Evolutionary conservation across 35 echinoderm and acorn worm species (phyloP).

Genomic region (Anneissia japonica): DNA sequence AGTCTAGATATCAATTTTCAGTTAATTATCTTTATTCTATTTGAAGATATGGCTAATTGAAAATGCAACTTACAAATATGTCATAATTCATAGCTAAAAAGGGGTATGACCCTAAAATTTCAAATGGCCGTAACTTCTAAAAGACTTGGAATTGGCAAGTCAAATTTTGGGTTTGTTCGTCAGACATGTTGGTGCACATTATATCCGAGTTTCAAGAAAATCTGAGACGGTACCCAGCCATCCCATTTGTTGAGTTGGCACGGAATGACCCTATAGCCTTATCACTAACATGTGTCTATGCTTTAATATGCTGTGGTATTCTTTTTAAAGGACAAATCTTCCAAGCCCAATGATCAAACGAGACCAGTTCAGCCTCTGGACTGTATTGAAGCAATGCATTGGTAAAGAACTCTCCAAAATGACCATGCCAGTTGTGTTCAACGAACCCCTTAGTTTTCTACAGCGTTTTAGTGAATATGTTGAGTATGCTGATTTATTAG

Average conservation of each 20-base stretch:
- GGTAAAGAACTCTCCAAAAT: slow-evolving; percentile 96
- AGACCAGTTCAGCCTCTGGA: slow-evolving; percentile 84
- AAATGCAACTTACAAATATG: too few species aligned
- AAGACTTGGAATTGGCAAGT: too few species aligned
- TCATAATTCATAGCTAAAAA: too few species aligned
- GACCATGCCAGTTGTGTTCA: slow-evolving; percentile 96
- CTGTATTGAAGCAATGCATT: slow-evolving; percentile 90
- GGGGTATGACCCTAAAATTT: too few species aligned
- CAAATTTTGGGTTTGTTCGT: background rate
- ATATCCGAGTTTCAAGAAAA: background rate
- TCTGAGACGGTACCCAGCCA: background rate
- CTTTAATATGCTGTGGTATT: slow-evolving; percentile 1
- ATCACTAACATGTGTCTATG: background rate
- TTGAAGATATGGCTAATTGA: too few species aligned
- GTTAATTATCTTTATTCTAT: too few species aligned
- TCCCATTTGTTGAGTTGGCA: background rate
- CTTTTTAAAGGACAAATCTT: slow-evolving; percentile 46
- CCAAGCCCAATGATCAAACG: slow-evolving; percentile 61
- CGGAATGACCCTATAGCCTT: background rate
- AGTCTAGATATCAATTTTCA: too few species aligned
- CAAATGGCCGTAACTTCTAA: too few species aligned
- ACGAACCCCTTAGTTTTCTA: slow-evolving; percentile 93
- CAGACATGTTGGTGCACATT: background rate
- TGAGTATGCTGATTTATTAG: slow-evolving; percentile 77
- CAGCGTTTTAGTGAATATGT: slow-evolving; percentile 88